These are phyloP conservation scores for Colaptes auratus DNA, from an alignment of 2,113 vertebrate species.

Conservation along the genomic window DNA sequence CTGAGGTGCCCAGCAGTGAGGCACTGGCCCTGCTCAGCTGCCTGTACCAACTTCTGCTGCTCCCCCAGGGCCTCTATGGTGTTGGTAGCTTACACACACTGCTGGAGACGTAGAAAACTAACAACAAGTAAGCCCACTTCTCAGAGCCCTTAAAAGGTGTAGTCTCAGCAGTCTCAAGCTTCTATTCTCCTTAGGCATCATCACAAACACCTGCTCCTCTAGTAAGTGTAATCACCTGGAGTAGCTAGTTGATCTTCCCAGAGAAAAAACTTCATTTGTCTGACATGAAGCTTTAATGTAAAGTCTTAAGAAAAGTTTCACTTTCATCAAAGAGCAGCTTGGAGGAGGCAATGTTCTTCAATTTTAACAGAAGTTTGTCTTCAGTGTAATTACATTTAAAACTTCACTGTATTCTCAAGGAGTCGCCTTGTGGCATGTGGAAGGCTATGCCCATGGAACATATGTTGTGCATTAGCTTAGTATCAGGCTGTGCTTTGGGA, in stretches of 20 bases:
- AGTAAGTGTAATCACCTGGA: background rate
- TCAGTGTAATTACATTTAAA: background rate
- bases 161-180: background rate
- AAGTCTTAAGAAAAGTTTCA: background rate
- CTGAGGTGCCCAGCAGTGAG: background rate
- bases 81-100: background rate
- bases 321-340: background rate
- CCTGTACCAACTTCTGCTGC: background rate
- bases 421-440: background rate
- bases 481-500: background rate
- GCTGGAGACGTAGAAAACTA: background rate
- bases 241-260: background rate
- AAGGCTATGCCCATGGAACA: background rate
- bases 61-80: background rate
- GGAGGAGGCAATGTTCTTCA: background rate
- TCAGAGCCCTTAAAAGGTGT: background rate
- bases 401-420: background rate
- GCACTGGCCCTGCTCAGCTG: rapidly evolving
- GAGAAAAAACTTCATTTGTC: background rate
- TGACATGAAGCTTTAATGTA: background rate
- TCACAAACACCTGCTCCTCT: background rate
- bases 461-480: background rate
- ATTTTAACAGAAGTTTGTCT: background rate
- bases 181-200: background rate
- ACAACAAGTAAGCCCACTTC: background rate